Evolutionary conservation across 2,888 invertebrate species (phyloP).

Genomic region (Drosophila flavopinicola): DNA sequence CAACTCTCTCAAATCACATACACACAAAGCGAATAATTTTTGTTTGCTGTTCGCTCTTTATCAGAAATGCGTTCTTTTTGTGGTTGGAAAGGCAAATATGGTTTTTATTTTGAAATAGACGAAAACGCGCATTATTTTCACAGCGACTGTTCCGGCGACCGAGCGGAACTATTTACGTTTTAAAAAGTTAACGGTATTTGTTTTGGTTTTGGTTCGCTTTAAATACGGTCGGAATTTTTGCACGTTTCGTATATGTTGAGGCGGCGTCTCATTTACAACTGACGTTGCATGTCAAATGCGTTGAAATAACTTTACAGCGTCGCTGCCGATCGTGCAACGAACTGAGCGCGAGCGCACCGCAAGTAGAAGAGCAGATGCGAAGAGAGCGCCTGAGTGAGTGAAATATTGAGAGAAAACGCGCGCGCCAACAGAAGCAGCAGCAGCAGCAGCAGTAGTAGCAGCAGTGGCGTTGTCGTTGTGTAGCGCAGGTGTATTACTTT

Average conservation of each 20-base stretch:
- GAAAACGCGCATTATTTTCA: slow-evolving; percentile 69
- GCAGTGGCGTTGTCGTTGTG: slow-evolving; percentile 3
- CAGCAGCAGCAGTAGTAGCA: slow-evolving; percentile 11
- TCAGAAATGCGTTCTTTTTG: slow-evolving; percentile 81
- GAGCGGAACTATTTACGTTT: slow-evolving; percentile 43
- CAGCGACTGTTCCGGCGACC: slow-evolving; percentile 39
- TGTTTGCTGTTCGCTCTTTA: slow-evolving; percentile 27
- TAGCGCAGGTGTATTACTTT: slow-evolving; percentile 64
- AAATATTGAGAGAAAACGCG: slow-evolving; percentile 17
- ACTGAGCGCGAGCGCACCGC: slow-evolving; percentile 21
- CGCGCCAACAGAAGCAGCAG: slow-evolving; percentile 16
- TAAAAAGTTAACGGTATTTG: slow-evolving; percentile 10
- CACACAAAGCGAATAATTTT: slow-evolving; percentile 29
- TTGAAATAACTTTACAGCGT: slow-evolving; percentile 44
- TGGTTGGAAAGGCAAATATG: slow-evolving; percentile 80
- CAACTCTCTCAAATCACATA: slow-evolving; percentile 22
- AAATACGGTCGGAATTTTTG: not conserved
- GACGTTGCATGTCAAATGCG: slow-evolving; percentile 60
- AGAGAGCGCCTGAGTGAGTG: slow-evolving; percentile 14
- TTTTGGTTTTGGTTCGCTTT: slow-evolving; percentile 1
- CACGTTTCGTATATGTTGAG: slow-evolving; percentile 39
- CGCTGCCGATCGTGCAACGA: slow-evolving; percentile 46
- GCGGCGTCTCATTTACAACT: slow-evolving; percentile 58
- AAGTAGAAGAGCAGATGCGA: slow-evolving; percentile 37
- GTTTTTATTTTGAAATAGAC: slow-evolving; percentile 78